phyloP scores from a whole-genome alignment of 2,888 invertebrate species.

The Pyrgus malvae region DNA sequence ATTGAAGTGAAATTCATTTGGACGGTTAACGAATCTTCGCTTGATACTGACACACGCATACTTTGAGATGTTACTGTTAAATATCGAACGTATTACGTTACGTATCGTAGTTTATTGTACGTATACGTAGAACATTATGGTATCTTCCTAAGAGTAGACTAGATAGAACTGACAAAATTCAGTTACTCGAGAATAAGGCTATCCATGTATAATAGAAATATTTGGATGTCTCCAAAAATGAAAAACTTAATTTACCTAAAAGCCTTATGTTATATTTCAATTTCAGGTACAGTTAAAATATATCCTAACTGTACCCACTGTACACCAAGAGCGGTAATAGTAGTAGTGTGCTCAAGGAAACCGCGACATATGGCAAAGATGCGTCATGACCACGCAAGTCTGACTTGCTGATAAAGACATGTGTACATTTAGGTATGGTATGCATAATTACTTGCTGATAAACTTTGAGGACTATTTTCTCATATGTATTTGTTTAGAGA shows the following conservation, averaged over 20 bases:
- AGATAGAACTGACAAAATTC: too few species aligned
- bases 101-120: too few species aligned
- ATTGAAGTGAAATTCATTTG: constrained; percentile 21
- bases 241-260: too few species aligned
- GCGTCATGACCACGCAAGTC: constrained; percentile 54
- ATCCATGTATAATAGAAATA: too few species aligned
- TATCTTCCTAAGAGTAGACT: too few species aligned
- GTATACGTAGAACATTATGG: too few species aligned
- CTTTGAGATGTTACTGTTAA: not conserved
- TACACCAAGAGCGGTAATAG: constrained; percentile 8
- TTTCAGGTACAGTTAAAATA: not conserved
- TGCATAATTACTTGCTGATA: constrained; percentile 17
- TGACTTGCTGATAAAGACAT: constrained; percentile 29
- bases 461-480: constrained; percentile 20
- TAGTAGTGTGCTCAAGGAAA: constrained; percentile 72
- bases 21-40: constrained; percentile 7
- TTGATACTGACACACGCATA: constrained; percentile 8
- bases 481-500: too few species aligned
- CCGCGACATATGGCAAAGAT: constrained; percentile 68
- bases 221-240: too few species aligned
- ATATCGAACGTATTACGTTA: not conserved
- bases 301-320: not conserved
- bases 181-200: too few species aligned
- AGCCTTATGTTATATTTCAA: too few species aligned
- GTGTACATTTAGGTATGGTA: constrained; percentile 2